phyloP scores from a whole-genome alignment of 2,113 vertebrate genomes.

The Odontophorus gujanensis region DNA sequence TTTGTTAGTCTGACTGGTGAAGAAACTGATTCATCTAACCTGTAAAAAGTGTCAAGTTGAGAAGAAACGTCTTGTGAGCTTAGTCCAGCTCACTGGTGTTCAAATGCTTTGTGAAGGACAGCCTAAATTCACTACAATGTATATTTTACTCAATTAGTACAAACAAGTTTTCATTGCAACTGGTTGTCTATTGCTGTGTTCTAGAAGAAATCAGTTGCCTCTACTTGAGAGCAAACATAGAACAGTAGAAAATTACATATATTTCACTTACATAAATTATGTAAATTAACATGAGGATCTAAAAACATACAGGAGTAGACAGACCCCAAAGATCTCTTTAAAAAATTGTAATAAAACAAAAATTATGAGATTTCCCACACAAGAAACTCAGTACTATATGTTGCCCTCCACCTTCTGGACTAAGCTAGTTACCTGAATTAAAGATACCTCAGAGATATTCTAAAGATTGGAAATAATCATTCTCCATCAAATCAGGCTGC shows the following conservation, averaged over 20 bases:
- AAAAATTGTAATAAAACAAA: background rate
- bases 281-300: background rate
- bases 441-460: background rate
- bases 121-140: background rate
- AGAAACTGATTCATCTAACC: background rate
- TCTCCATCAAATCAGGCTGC: no score
- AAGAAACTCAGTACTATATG: background rate
- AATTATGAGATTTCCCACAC: background rate
- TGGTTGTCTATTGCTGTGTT: background rate
- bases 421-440: background rate
- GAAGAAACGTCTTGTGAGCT: background rate
- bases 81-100: background rate
- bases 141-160: background rate
- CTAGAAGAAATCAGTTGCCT: background rate
- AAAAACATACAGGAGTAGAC: background rate
- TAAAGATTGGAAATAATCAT: background rate
- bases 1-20: background rate
- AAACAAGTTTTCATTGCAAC: background rate
- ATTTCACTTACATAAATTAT: background rate
- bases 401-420: background rate
- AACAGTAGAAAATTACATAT: background rate
- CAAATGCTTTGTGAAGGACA: background rate
- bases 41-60: background rate
- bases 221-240: background rate
- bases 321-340: background rate